Evolutionary conservation across 2,888 invertebrate genomes (phyloP).

Genomic region (Drosophila lutescens): DNA sequence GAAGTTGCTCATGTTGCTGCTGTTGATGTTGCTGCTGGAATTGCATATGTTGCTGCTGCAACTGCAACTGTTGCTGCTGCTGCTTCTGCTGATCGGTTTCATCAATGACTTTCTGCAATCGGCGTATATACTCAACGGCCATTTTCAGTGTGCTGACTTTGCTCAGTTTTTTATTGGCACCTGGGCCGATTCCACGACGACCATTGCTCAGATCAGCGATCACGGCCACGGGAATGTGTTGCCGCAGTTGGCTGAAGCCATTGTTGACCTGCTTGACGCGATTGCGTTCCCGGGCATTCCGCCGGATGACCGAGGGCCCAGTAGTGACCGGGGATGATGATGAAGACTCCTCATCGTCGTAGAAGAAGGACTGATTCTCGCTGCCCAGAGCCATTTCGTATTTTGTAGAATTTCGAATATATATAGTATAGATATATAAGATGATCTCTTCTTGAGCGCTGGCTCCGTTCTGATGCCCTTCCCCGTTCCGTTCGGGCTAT

Average conservation of each 20-base stretch:
- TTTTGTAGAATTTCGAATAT: too few relatives aligned
- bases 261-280: constrained; percentile 97
- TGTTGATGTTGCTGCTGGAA: constrained; percentile 41
- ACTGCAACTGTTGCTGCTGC: constrained; percentile 35
- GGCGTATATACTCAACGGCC: constrained; percentile 95
- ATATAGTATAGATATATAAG: neutral
- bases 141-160: constrained; percentile 95
- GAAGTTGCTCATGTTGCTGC: constrained; percentile 34
- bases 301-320: constrained; percentile 92
- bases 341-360: constrained; percentile 30
- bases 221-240: constrained; percentile 93
- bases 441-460: constrained; percentile 72
- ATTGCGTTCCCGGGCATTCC: constrained; percentile 97
- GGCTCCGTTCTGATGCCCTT: constrained; percentile 84
- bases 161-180: constrained; percentile 91
- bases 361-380: constrained; percentile 53
- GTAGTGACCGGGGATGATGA: constrained; percentile 22
- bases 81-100: constrained; percentile 64
- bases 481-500: constrained; percentile 75
- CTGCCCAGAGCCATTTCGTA: constrained; percentile 71
- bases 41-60: constrained; percentile 43
- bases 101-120: constrained; percentile 87
- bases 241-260: constrained; percentile 94
- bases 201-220: constrained; percentile 89
- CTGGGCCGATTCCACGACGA: constrained; percentile 87